These are phyloP conservation scores for Trisateles emortualis DNA, from an alignment of 2,888 invertebrate genomes.

Conservation along the genomic window DNA sequence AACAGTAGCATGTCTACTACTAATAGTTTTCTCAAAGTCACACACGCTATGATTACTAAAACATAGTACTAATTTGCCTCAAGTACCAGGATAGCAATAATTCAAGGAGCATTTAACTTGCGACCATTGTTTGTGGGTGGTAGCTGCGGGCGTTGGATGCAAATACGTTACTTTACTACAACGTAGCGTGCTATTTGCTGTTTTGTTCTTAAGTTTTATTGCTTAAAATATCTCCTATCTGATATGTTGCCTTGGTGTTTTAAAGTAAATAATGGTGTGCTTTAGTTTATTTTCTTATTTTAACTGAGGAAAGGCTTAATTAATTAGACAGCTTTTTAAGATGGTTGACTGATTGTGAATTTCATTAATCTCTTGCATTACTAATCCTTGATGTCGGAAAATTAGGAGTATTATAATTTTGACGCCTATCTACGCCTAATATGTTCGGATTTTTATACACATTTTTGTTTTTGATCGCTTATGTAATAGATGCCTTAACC, in stretches of 20 bases:
- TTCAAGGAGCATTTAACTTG: conserved; percentile 39
- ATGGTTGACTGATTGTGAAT: too few relatives aligned
- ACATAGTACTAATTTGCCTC: conserved; percentile 24
- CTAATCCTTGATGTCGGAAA: too few relatives aligned
- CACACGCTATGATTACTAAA: conserved; percentile 4
- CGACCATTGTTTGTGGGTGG: conserved; percentile 23
- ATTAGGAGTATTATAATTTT: too few relatives aligned
- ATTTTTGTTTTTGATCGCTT: too few relatives aligned
- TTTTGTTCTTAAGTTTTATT: conserved; percentile 33
- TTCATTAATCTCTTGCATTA: too few relatives aligned
- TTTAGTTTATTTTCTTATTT: background rate
- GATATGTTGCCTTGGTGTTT: conserved; percentile 34
- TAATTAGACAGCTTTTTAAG: too few relatives aligned
- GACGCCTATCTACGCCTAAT: too few relatives aligned
- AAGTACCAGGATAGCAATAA: conserved; percentile 38
- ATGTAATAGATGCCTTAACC: too few relatives aligned
- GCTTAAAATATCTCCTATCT: conserved; percentile 24
- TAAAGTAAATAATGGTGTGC: conserved; percentile 11
- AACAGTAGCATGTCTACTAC: too few relatives aligned
- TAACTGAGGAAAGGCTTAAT: too few relatives aligned
- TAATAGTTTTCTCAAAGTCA: background rate
- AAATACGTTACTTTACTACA: conserved; percentile 37
- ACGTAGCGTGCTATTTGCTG: conserved; percentile 30
- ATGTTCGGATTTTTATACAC: too few relatives aligned
- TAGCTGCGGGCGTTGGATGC: conserved; percentile 26